These are phyloP conservation scores for Xerus inauris DNA, from an alignment of 2,113 vertebrate species.

Conservation along the genomic window DNA sequence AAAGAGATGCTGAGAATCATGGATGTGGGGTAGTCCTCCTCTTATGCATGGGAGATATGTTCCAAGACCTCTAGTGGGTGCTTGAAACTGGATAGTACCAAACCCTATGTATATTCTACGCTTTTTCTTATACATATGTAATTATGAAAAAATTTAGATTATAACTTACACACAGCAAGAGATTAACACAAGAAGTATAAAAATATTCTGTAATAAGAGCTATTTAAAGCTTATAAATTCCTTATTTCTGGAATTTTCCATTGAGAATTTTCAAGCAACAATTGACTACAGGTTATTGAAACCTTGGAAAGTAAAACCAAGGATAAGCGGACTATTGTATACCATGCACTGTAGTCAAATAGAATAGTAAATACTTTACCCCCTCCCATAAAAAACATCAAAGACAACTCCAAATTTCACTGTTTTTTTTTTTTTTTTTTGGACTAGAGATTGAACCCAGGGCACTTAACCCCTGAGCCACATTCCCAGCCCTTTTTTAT, in stretches of 20 bases:
- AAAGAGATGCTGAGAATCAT: neutral
- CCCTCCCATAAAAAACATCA: neutral
- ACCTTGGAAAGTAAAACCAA: neutral
- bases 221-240: neutral
- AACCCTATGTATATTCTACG: too few species aligned
- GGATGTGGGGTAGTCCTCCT: neutral
- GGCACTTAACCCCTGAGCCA: too few species aligned
- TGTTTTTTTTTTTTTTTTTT: too few species aligned
- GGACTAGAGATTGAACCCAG: too few species aligned
- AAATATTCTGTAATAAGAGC: neutral
- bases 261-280: neutral
- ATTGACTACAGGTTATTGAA: neutral
- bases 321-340: neutral
- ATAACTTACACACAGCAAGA: neutral
- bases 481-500: too few species aligned
- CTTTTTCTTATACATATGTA: too few species aligned
- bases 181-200: neutral
- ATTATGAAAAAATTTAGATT: neutral
- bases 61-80: neutral
- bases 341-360: neutral
- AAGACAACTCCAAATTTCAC: neutral
- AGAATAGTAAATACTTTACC: neutral
- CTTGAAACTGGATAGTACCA: neutral
- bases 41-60: neutral
- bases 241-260: neutral